Evolutionary conservation across 2,888 invertebrate genomes (phyloP).

Genomic region (Orchesella flavescens): DNA sequence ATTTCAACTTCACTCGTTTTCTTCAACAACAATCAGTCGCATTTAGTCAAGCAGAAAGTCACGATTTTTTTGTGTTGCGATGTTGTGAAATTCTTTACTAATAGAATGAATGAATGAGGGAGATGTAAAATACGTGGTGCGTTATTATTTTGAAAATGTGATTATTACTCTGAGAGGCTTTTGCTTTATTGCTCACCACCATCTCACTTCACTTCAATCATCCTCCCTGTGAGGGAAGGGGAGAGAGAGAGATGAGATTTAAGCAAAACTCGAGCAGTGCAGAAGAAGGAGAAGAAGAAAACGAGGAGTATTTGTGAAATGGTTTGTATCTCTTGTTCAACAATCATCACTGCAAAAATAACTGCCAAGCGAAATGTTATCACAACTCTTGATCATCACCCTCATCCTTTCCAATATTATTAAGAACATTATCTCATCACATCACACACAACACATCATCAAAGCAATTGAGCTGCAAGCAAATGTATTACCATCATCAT

Average conservation of each 20-base stretch:
- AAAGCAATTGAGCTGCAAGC: neutral
- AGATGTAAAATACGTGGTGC: neutral
- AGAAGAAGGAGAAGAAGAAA: conserved; percentile 3
- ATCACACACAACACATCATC: conserved; percentile 8
- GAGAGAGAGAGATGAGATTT: neutral
- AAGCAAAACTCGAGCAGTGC: neutral
- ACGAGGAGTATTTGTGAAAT: neutral
- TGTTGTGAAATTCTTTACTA: conserved; percentile 47
- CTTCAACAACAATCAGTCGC: neutral
- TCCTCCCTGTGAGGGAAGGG: neutral
- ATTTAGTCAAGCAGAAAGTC: conserved; percentile 60
- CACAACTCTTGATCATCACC: no score
- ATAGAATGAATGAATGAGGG: neutral
- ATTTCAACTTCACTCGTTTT: conserved; percentile 16
- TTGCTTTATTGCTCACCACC: conserved; percentile 14
- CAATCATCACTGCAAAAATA: no score
- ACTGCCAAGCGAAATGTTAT: no score
- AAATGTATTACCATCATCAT: neutral
- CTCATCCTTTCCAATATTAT: no score
- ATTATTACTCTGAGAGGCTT: conserved; percentile 2
- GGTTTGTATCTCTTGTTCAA: neutral
- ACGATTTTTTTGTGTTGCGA: conserved; percentile 45
- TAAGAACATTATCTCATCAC: conserved; percentile 4
- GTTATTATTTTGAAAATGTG: neutral
- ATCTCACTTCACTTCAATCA: neutral